Conservation (phyloP, 1,140 invertebrate genomes). For the Hycleus phaleratus region DNA sequence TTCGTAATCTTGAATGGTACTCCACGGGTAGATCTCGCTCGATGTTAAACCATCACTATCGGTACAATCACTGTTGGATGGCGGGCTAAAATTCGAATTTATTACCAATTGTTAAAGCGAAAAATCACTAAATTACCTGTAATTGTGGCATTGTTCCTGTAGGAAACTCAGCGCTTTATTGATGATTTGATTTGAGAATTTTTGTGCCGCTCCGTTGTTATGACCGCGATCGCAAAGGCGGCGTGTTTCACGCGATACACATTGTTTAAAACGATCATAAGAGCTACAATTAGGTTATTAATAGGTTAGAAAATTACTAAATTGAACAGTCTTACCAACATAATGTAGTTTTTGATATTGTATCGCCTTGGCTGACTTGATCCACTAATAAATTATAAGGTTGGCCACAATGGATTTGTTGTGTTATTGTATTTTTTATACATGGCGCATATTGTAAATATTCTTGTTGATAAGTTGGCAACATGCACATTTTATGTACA, state of each 20-base stretch:
- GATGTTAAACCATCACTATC: constrained; percentile 26
- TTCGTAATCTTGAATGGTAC: constrained; percentile 24
- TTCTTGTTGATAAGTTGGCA: constrained; percentile 50
- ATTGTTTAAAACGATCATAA: constrained; percentile 51
- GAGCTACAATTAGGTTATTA: constrained; percentile 40
- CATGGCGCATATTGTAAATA: constrained; percentile 53
- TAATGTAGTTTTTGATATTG: constrained; percentile 47
- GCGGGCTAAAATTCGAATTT: constrained; percentile 41
- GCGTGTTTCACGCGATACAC: constrained; percentile 47
- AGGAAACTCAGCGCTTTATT: constrained; percentile 52
- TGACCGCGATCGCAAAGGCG: constrained; percentile 45
- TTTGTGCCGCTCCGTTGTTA: constrained; percentile 42
- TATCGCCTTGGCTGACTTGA: constrained; percentile 48
- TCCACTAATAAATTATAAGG: constrained; percentile 50
- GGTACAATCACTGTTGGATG: constrained; percentile 42
- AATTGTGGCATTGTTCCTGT: constrained; percentile 51
- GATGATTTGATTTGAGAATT: constrained; percentile 48
- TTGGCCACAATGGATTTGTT: constrained; percentile 47
- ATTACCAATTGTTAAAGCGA: constrained; percentile 1
- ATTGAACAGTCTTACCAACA: constrained; percentile 46
- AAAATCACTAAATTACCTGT: constrained; percentile 44
- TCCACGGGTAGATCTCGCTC: constrained; percentile 37
- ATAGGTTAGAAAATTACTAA: not conserved
- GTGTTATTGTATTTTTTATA: constrained; percentile 51
- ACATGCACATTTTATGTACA: constrained; percentile 52